Evolutionary conservation across 2,797 vertebrate species (phyloP), one percentile per base, ranked within the genome.

Genomic region (Lophura swinhoii): DNA sequence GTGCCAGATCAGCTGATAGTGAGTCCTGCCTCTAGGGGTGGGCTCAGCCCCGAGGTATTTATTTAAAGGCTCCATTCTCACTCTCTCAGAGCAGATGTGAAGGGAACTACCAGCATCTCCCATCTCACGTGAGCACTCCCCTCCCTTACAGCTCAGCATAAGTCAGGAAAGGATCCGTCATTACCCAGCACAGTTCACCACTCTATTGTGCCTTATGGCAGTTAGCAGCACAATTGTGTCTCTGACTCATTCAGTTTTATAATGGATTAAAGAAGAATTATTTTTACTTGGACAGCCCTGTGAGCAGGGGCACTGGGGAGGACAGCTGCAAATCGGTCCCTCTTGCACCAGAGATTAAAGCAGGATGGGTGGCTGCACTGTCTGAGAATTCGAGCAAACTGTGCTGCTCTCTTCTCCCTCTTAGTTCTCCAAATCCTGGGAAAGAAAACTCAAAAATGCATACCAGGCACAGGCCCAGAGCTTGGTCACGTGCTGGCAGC

Each of bases 401-500:
- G 31, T 33, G 46, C 91, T 2, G 5, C 20, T 74, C 53, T 58
- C 31, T 72, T 31, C 41, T n/a, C 31, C 72, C 75, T 74, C 88
- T 28, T 12, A 43, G n/a, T 43, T 51, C 80, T 29, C 59, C 63
- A 28, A 59, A 24, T 5, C 8, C 71, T 0, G 0, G 33, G 43
- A 8, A 59, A 86, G 26, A 28, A 11, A 46, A 2, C 9, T 18
- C 63, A 33, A n/a, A 9, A 1, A 1, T 0, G 18, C 0, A 14
- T 1, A 5, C 24, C 72, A 58, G 67, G 48, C 67, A 51, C 35
- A 31, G 28, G 48, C 48, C 48, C 35, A 29, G 72, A 63, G 48
- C 76, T 11, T 1, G 15, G 18, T 8, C 44, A 9, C 0, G 4
- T 0, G 0, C 60, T 53, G 76, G 44, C 53, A 1, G 2, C 0